These are phyloP conservation scores for Bombyx mori DNA, from an alignment of 1,140 invertebrate species.

Conservation along the genomic window ASM3026992v2 NC_085115.1:11131001-11131500, in stretches of 20 bases:
- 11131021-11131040: too few relatives aligned
- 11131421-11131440: too few relatives aligned
- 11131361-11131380: too few relatives aligned
- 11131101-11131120: too few relatives aligned
- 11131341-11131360: constrained; percentile 60
- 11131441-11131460: constrained; percentile 62
- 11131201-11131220: constrained; percentile 82
- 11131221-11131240: constrained; percentile 86
- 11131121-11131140: constrained; percentile 16
- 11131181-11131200: constrained; percentile 95
- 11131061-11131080: too few relatives aligned
- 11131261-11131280: constrained; percentile 79
- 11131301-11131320: constrained; percentile 77
- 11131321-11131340: constrained; percentile 78
- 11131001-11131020: too few relatives aligned
- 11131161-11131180: constrained; percentile 83
- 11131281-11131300: constrained; percentile 91
- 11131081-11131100: too few relatives aligned
- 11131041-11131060: too few relatives aligned
- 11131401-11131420: too few relatives aligned
- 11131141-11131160: constrained; percentile 90
- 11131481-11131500: constrained; percentile 75
- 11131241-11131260: constrained; percentile 46
- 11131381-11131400: background rate
- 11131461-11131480: constrained; percentile 81